Evolutionary conservation across 2,797 vertebrate species (phyloP), one percentile per base, ranked within the genome.

Genomic region (Enteromius trimaculatus): DNA sequence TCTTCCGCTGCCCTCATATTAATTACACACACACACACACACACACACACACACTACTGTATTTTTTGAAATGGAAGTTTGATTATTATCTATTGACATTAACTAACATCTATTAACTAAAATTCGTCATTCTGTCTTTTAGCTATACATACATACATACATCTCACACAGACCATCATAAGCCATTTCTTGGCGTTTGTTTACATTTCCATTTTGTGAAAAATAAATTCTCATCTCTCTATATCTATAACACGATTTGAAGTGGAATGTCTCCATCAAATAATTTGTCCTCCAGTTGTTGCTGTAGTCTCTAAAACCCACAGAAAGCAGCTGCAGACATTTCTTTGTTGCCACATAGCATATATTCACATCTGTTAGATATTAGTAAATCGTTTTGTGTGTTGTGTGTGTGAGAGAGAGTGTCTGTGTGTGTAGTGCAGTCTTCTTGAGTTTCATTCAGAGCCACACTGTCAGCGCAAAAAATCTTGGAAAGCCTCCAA

Each of bases 321-420:
- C 60, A 65, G 42, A 78, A 64, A 47, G 26, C 60, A 78, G 42
- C 77, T 78, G 60, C 60, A 78, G 60, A 78, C 23, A 47, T 65
- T 78, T 60, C 37, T 42, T 23, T 80, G 53, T 71, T 72, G 23
- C 69, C 39, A 70, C 49, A 47, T 60, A 37, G 21, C 39, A 81
- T 37, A 78, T 37, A 49, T 29, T 86, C 78, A 84, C 81, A 87
- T 87, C 81, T 88, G 87, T 75, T 79, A 58, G 60, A 49, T 55
- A 81, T 87, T 85, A 84, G 7, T 49, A 64, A n/a, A 26, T 81
- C 58, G 69, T 74, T 55, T 13, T 26, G 31, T 69, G 42, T 69
- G n/a, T 34, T 74, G 44, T 75, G 44, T 68, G 58, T 69, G 58
- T 74, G 76, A 31, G 80, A 75, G 75, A 88, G 65, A 11, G 23